phyloP scores from a whole-genome alignment of 2,113 vertebrate genomes.

The Engystomops pustulosus region DNA sequence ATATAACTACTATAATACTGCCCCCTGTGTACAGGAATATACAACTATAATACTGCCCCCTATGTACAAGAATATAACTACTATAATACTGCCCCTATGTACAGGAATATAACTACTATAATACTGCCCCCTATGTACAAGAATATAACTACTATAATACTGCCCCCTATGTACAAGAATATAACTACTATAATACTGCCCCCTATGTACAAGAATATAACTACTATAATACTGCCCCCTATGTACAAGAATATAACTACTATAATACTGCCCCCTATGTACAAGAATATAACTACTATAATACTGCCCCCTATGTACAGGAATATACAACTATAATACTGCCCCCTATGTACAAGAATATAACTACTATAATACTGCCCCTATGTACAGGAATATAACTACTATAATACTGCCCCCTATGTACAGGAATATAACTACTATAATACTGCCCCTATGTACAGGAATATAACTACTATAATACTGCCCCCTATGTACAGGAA shows the following conservation, averaged over 20 bases:
- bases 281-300: neutral
- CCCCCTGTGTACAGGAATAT: too few species aligned
- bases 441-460: neutral
- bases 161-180: neutral
- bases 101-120: neutral
- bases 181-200: constrained; percentile 1
- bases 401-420: neutral
- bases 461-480: neutral
- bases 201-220: neutral
- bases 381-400: neutral
- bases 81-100: too few species aligned
- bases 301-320: neutral
- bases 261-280: neutral
- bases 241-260: constrained; percentile 12
- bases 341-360: too few species aligned
- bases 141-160: neutral
- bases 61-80: too few species aligned
- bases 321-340: neutral
- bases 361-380: too few species aligned
- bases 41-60: too few species aligned
- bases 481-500: neutral
- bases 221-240: neutral
- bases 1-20: neutral
- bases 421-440: neutral
- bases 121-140: neutral